Percentiles rank a stretch among this genome's conserved stretches.
These are phyloP conservation scores for Drosophila hamatofila DNA, from an alignment of 2,888 invertebrate species.

Conservation along the genomic window DNA sequence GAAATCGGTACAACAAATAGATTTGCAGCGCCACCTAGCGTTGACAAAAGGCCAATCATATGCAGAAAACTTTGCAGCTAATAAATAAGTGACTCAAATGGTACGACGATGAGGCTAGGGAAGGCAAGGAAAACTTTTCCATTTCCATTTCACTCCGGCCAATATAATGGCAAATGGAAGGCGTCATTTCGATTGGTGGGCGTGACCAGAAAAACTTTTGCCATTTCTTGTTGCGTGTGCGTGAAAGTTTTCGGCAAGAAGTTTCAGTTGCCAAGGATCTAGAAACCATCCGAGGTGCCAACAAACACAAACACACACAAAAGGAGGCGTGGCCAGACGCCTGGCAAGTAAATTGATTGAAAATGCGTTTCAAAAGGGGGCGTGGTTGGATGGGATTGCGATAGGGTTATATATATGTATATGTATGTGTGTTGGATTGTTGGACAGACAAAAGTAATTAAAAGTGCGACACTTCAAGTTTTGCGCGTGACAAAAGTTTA, in stretches of 20 bases:
- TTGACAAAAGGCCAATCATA: conserved; percentile 65
- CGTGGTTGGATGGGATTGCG: neutral
- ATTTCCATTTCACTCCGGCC: conserved; percentile 56
- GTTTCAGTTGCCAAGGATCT: conserved; percentile 52
- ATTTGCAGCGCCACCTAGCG: conserved; percentile 59
- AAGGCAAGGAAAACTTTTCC: conserved; percentile 52
- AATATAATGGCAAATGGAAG: conserved; percentile 52
- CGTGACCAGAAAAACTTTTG: conserved; percentile 63
- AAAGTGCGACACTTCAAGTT: conserved; percentile 77
- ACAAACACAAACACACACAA: conserved; percentile 55
- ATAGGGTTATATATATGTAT: conserved; percentile 3
- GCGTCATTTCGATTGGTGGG: conserved; percentile 58
- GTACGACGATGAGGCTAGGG: neutral
- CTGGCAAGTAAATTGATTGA: conserved; percentile 74
- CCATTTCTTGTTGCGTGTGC: conserved; percentile 70
- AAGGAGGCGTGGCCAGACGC: conserved; percentile 36
- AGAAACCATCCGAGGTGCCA: conserved; percentile 38
- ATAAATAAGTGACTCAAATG: conserved; percentile 57
- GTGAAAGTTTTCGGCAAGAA: conserved; percentile 49
- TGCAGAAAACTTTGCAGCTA: conserved; percentile 67
- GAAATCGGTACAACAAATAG: conserved; percentile 51
- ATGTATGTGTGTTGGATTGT: conserved; percentile 15
- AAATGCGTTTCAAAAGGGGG: conserved; percentile 54
- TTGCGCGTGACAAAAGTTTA: conserved; percentile 71
- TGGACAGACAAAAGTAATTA: conserved; percentile 75